Evolutionary conservation across 1,140 invertebrate species (phyloP), one percentile per base, ranked within the genome.

Genomic region (Sarcophaga bullata): DNA sequence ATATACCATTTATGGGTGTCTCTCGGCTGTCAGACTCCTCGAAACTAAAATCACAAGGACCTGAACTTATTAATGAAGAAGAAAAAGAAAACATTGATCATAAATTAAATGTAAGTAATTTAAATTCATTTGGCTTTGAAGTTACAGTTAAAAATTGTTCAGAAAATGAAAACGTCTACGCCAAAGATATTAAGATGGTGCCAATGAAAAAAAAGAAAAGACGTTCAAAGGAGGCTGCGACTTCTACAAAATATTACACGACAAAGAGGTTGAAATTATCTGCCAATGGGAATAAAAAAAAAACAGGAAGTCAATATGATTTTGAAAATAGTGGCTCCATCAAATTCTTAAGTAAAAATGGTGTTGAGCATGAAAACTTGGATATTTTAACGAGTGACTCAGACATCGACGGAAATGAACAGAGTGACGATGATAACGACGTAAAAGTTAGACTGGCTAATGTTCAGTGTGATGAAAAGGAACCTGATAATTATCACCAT

Each of bases 221-320:
- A 25, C 11, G 19, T 13, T 13, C 15, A 8, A 78, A 48, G n/a
- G 11, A 13, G 10, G 6, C 47, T 46, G 48, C 46, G 0, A 78
- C n/a, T 80, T 47, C 11, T 11, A 75, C n/a, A n/a, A n/a, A 83
- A 50, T 81, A 83, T 37, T 80, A 80, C n/a, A 52, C 47, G 48
- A 84, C 84, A 15, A 88, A 87, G 37, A 84, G 86, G 8, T 84
- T 86, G 10, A 88, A 84, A 82, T 84, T 85, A 62, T 80, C 85
- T 11, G 83, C 85, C 3, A 87, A 85, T 80, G 85, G 86, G 11
- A 82, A 83, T 72, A 46, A 84, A 10, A 73, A 83, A 15, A 6
- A 82, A 82, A n/a, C 80, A 86, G 48, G 81, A 81, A 49, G 83
- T 13, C 15, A 13, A 58, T 58, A 13, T 58, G 54, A 58, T 15